These are phyloP conservation scores for Odontothrips loti DNA, from an alignment of 2,888 invertebrate genomes.

Conservation along the genomic window DNA sequence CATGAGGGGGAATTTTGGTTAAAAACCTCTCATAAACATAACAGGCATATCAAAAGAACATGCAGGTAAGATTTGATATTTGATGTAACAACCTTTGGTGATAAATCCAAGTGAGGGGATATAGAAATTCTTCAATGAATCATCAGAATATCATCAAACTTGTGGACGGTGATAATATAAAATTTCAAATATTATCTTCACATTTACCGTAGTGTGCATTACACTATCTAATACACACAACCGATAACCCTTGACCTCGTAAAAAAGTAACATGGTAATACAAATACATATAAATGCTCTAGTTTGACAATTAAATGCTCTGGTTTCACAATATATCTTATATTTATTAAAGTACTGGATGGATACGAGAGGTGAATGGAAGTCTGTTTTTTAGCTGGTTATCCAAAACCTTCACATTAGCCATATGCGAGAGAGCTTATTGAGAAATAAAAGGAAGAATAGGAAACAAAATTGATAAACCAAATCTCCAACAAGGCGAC, in stretches of 20 bases:
- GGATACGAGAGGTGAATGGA: not conserved
- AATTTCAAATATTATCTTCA: not conserved
- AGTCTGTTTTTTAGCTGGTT: not conserved
- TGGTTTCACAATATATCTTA: not conserved
- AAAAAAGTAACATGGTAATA: not conserved
- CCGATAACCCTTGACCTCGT: not conserved
- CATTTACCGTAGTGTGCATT: not conserved
- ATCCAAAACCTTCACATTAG: not conserved
- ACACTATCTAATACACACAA: not conserved
- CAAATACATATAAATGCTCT: slow-evolving; percentile 11
- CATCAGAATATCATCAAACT: not conserved
- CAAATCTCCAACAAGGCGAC: too few species aligned
- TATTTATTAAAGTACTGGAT: not conserved
- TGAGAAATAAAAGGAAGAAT: too few species aligned
- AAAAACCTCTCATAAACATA: too few species aligned
- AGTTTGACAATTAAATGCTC: not conserved
- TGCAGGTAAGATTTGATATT: not conserved
- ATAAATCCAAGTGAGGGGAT: not conserved
- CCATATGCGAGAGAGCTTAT: not conserved
- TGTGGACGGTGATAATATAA: slow-evolving; percentile 1
- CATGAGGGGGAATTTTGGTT: too few species aligned
- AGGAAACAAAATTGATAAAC: not conserved
- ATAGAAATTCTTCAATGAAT: not conserved
- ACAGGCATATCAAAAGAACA: not conserved
- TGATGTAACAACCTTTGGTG: not conserved